These are phyloP conservation scores for Orthonevra nobilis DNA, from an alignment of 2,888 invertebrate genomes.

Conservation along the genomic window DNA sequence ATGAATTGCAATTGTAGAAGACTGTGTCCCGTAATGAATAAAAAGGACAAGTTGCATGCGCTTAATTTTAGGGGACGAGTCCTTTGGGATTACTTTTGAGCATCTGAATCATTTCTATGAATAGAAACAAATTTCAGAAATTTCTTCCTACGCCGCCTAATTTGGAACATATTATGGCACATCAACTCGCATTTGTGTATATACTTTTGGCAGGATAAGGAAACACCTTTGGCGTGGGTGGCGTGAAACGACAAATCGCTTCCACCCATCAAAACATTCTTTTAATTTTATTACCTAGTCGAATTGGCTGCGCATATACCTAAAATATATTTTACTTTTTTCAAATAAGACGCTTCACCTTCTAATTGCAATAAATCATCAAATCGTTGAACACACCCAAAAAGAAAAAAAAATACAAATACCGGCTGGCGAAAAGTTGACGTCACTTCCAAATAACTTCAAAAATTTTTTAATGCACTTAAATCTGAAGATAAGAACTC, in stretches of 20 bases:
- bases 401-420: slow-evolving; percentile 8
- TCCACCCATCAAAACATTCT: slow-evolving; percentile 10
- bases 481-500: slow-evolving; percentile 34
- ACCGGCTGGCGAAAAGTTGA: slow-evolving; percentile 40
- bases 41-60: too few relatives aligned
- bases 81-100: too few relatives aligned
- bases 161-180: too few relatives aligned
- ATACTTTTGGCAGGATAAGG: too few relatives aligned
- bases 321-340: too few relatives aligned
- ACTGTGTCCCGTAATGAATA: too few relatives aligned
- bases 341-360: neutral
- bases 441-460: slow-evolving; percentile 56
- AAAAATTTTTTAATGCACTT: slow-evolving; percentile 42
- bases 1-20: too few relatives aligned
- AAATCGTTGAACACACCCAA: slow-evolving; percentile 48
- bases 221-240: slow-evolving; percentile 6
- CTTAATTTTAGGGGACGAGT: too few relatives aligned
- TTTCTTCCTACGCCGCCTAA: too few relatives aligned
- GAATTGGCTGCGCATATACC: slow-evolving; percentile 12
- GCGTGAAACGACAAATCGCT: slow-evolving; percentile 4
- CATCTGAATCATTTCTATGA: too few relatives aligned
- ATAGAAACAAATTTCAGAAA: too few relatives aligned
- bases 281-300: neutral
- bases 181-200: too few relatives aligned
- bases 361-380: slow-evolving; percentile 28